These are phyloP conservation scores for Cephus pulcher DNA, from an alignment of 2,888 invertebrate genomes.

Conservation along the genomic window DNA sequence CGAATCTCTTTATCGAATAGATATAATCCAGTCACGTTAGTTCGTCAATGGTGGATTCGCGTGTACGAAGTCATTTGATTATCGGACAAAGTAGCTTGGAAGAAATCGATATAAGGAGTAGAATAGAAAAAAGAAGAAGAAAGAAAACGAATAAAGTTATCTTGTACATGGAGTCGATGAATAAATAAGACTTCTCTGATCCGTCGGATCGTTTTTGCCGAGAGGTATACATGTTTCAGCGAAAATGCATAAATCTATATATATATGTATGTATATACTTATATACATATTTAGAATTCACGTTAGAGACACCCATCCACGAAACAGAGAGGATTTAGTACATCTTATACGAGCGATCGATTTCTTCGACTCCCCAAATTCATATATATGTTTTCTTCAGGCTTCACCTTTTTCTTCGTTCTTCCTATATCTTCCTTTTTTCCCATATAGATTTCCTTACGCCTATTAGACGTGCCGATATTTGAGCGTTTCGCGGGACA, in stretches of 20 bases:
- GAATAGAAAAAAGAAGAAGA: neutral
- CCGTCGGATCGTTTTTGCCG: neutral
- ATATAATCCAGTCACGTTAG: neutral
- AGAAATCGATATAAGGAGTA: neutral
- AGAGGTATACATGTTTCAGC: neutral
- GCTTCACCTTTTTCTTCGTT: slow-evolving; percentile 21
- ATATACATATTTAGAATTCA: neutral
- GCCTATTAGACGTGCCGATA: slow-evolving; percentile 39
- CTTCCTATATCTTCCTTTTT: slow-evolving; percentile 22
- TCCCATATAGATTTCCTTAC: slow-evolving; percentile 31
- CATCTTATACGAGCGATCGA: slow-evolving; percentile 32
- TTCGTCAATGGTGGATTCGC: neutral
- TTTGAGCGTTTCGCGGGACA: slow-evolving; percentile 23
- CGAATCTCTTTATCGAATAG: neutral
- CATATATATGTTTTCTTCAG: neutral
- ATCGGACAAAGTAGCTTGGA: neutral
- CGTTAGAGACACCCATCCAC: neutral
- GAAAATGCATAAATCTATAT: neutral
- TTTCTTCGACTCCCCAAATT: slow-evolving; percentile 27
- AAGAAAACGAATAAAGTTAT: neutral
- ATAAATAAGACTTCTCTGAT: neutral
- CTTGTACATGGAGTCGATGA: neutral
- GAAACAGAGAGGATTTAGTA: slow-evolving; percentile 31
- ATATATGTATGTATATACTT: neutral
- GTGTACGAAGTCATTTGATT: neutral